Base-by-base conservation (phyloP, 2,113 vertebrate genomes). In the Delphinus delphis region DNA sequence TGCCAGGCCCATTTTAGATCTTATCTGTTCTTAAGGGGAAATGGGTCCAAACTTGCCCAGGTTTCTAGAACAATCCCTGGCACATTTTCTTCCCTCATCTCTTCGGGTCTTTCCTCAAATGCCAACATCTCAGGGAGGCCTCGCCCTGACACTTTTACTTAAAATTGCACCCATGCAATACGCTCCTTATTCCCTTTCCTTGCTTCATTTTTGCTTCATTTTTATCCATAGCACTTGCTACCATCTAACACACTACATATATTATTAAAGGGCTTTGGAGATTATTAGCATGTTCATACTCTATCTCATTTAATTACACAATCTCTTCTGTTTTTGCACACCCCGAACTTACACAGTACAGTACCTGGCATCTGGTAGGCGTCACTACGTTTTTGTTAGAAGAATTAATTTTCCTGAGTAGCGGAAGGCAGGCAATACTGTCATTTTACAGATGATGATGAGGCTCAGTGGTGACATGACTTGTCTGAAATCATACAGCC, bases 1-100 rank as follows among this genome's bases (percentile, higher is more conserved):
- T 41, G 87, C 96, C 93, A 92, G 90, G 76, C 47, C 87, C 77
- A 33, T 33, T 86, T 95, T 92, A 93, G 97, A 97, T 88, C 79
- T 95, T 93, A 93, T 89, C 87, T 97, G 73, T 85, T 89, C 95
- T 79, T 86, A 81, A 67, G 50, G 58, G 63, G 82, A 95, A 91
- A 93, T 63, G 73, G 97, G 83, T 88, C 77, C 94, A 93, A 65
- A n/a, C 50, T 38, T 15, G 11, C 33, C 65, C 82, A 93, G 92
- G 77, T 88, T 95, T 96, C 92, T 93, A 88, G 60, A 91, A 83
- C 90, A 88, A 50, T 88, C 38, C 53, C 47, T 44, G 28, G 67
- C 5, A 38, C 18, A 77, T 70, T 84, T 71, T 74, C 17, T 53
- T 68, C 50, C 26, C 14, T 58, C 67, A 65, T 41, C 67, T 82